These are phyloP conservation scores for Papilio aristodemus DNA, from an alignment of 1,140 invertebrate species.

Conservation along the genomic window DNA sequence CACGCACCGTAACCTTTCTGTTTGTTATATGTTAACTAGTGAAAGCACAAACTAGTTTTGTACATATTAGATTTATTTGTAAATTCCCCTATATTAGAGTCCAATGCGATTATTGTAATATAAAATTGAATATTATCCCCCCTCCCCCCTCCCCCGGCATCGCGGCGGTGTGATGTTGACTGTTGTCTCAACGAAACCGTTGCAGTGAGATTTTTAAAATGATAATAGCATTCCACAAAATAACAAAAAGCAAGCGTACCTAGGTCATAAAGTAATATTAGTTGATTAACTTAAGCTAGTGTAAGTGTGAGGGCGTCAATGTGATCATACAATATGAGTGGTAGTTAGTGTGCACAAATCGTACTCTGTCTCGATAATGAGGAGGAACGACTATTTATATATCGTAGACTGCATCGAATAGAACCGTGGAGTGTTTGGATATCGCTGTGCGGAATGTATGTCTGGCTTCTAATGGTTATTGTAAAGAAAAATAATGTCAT, in stretches of 20 bases:
- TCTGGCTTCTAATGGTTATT: conserved; percentile 74
- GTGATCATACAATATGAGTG: conserved; percentile 72
- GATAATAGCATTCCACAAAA: conserved; percentile 74
- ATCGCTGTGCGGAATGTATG: conserved; percentile 74
- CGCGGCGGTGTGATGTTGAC: conserved; percentile 72
- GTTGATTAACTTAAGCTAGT: conserved; percentile 59
- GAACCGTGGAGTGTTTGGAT: conserved; percentile 70
- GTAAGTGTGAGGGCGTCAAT: conserved; percentile 73
- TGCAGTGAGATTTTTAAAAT: conserved; percentile 67
- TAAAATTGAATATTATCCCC: conserved; percentile 69
- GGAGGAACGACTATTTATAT: conserved; percentile 63
- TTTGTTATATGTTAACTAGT: conserved; percentile 65
- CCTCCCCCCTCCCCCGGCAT: conserved; percentile 57
- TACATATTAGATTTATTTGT: conserved; percentile 78
- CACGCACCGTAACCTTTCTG: conserved; percentile 38
- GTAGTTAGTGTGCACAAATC: conserved; percentile 77
- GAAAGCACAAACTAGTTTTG: conserved; percentile 77
- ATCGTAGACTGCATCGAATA: conserved; percentile 70
- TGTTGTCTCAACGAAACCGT: conserved; percentile 44
- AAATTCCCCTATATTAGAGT: conserved; percentile 69
- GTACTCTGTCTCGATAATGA: conserved; percentile 63
- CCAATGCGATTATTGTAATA: conserved; percentile 63
- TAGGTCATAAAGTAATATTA: conserved; percentile 61
- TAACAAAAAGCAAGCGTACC: conserved; percentile 65
- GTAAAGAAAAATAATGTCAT: conserved; percentile 62